Evolutionary conservation across 2,113 vertebrate species (phyloP), one percentile per base, ranked within the genome.

Genomic region (Corvus moneduloides): DNA sequence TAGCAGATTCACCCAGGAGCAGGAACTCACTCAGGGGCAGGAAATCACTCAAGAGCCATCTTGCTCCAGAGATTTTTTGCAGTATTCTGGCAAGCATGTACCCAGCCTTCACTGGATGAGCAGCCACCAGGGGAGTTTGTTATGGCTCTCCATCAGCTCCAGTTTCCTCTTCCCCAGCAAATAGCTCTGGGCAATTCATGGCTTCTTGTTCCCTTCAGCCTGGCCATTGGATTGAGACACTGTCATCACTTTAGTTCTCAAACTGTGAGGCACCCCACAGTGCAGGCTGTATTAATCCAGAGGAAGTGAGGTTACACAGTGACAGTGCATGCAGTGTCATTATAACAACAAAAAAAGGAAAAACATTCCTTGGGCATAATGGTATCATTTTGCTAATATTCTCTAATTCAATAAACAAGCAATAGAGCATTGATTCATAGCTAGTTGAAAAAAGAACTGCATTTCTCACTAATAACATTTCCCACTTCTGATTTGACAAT

Each of bases 401-500:
- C 48, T 84, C 28, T 73, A 95, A 84, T 63, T 91, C 68, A 93
- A 85, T 93, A 93, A 96, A 91, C 49, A 91, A 82, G 30, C 24
- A 54, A 46, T 41, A 86, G 21, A 63, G 21, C 30, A 39, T 46
- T 79, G 35, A 54, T 66, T 94, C 56, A 82, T 93, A 39, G 49
- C 74, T 54, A 63, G 68, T 81, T 82, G 89, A 52, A 46, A 69
- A 87, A 48, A 48, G 43, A 69, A 64, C 71, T 9, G 13, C 66
- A 81, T 5, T 83, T 95, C 84, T 78, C 43, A 26, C 56, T 92
- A 87, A 95, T 37, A 94, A 32, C 32, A 88, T 93, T 97, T 94
- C 61, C 93, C 17, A 6, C 68, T 80, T n/a, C 58, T 89, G 58
- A 72, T 71, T 84, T 90, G 80, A 78, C 58, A 84, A 24, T 52